Evolutionary conservation across 2,888 invertebrate genomes (phyloP), one percentile per base, ranked within the genome.

Genomic region (Taphrorychus bicolor): DNA sequence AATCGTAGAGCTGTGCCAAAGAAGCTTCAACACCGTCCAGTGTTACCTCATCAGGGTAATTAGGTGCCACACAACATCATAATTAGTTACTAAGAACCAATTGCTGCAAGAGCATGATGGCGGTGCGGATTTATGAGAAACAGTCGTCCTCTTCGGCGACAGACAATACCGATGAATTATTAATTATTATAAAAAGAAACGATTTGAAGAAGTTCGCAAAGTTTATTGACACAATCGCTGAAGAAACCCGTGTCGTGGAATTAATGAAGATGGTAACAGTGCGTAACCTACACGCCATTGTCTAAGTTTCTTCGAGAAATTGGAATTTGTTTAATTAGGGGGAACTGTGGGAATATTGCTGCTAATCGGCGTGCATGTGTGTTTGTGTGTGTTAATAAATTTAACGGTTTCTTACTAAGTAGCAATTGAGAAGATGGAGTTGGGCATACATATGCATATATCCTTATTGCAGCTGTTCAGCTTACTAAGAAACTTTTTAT

Each of bases 221-320:
- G 45, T 45, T 45, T 45, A 45, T 51, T 51, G 51, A 51, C 51
- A 51, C 51, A 51, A 18, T 18, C 22, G 21, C 14, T 22, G 17
- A 21, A 51, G 51, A 54, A 54, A 52, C 7, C 14, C 32, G 16
- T 51, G 57, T 51, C 52, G 49, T 64, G 40, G 64, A 51, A 58
- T 64, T 64, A 64, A 64, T 64, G 64, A 64, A 64, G 64, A 56
- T 40, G 64, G 49, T 24, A 58, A 51, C 51, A 64, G 52, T 52
- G 51, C 58, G 41, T 58, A 58, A 22, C 41, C 51, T 52, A 57
- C 58, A 64, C 58, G 58, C 64, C 24, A 64, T 58, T 64, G 58
- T 58, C 42, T 58, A 51, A 17, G 64, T 49, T 45, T 23, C 49
- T 52, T 58, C 52, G 41, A 58, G 63, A 63, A 51, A 64, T 51